Evolutionary conservation across 1,140 invertebrate genomes (phyloP).

Genomic region (Eupristina koningsbergeri): DNA sequence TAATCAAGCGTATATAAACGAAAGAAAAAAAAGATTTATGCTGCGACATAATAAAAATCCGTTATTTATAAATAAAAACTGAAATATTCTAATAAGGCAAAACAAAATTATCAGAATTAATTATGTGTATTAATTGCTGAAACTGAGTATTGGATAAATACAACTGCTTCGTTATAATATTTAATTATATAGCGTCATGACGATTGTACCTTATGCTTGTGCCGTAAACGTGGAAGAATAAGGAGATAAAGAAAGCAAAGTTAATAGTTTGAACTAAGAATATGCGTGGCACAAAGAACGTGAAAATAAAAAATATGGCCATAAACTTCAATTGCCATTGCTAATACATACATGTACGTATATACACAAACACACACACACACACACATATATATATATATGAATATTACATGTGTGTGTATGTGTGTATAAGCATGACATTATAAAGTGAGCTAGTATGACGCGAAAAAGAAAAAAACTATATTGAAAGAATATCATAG

Average conservation of each 20-base stretch:
- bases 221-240: conserved; percentile 30
- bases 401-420: no score
- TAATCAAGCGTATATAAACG: neutral
- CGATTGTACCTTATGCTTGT: conserved; percentile 39
- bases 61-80: neutral
- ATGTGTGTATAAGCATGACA: neutral
- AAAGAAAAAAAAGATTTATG: neutral
- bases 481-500: conserved; percentile 13
- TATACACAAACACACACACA: no score
- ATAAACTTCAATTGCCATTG: conserved; percentile 36
- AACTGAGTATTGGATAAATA: conserved; percentile 1
- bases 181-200: conserved; percentile 27
- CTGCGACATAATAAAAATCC: neutral
- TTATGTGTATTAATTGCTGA: conserved; percentile 13
- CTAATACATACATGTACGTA: neutral
- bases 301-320: conserved; percentile 19
- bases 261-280: neutral
- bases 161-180: conserved; percentile 16
- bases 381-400: no score
- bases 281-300: neutral
- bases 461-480: neutral
- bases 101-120: neutral
- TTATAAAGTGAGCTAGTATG: neutral
- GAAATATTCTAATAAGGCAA: neutral
- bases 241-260: conserved; percentile 17